Percentiles rank a stretch among this genome's conserved stretches.
These are phyloP conservation scores for Acanthococcus lagerstroemiae DNA, from an alignment of 2,888 invertebrate species.

Conservation along the genomic window DNA sequence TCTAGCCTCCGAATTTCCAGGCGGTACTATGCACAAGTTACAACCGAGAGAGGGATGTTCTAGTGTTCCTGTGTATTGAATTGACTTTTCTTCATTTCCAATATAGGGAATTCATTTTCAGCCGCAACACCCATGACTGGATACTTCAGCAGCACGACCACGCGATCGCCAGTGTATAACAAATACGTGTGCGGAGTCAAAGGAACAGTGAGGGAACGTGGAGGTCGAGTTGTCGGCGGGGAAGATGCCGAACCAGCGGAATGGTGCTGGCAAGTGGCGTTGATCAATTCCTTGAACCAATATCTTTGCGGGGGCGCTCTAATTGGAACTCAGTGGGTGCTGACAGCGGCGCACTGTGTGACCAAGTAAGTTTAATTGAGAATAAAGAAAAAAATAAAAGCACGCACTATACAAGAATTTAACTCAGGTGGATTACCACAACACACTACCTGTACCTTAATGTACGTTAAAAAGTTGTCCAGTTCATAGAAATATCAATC, in stretches of 20 bases:
- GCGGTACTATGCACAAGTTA: too few species aligned
- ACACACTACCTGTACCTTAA: too few species aligned
- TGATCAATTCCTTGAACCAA: constrained; percentile 86
- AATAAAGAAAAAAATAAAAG: too few species aligned
- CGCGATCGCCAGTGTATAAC: constrained; percentile 64
- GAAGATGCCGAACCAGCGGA: constrained; percentile 83
- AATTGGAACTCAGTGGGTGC: constrained; percentile 87
- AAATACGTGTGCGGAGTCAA: constrained; percentile 90
- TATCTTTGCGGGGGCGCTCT: constrained; percentile 87
- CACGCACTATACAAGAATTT: too few species aligned
- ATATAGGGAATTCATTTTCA: not conserved
- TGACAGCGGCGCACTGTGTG: constrained; percentile 88
- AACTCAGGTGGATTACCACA: too few species aligned
- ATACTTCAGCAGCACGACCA: constrained; percentile 39
- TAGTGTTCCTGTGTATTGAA: not conserved
- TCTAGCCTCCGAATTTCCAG: too few species aligned
- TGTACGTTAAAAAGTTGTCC: too few species aligned
- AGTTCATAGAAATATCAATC: too few species aligned
- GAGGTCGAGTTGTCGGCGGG: constrained; percentile 65
- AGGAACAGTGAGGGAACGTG: constrained; percentile 53
- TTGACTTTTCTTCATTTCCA: not conserved
- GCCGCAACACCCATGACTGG: not conserved
- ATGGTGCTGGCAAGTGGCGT: constrained; percentile 92
- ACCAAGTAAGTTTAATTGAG: constrained; percentile 73
- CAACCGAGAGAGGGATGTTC: not conserved